phyloP scores from a whole-genome alignment of 2,888 invertebrate genomes.

The Amorpha juglandis region DNA sequence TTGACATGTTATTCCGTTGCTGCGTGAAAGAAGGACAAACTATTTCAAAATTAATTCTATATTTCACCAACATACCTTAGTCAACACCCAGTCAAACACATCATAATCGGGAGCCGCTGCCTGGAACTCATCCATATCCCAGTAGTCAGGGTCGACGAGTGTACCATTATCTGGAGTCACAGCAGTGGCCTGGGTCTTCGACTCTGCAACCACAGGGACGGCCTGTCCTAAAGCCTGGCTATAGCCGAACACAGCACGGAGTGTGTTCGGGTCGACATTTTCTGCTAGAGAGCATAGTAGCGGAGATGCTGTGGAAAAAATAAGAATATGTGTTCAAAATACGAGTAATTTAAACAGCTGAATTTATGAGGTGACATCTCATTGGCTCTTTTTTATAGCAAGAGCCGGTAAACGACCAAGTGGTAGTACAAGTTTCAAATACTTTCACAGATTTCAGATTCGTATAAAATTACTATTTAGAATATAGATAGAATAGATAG shows the following conservation, averaged over 20 bases:
- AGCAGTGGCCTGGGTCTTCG: slow-evolving; percentile 47
- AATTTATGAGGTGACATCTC: too few relatives aligned
- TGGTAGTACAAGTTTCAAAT: too few relatives aligned
- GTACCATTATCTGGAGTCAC: slow-evolving; percentile 53
- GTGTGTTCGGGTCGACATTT: slow-evolving; percentile 47
- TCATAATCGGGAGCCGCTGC: slow-evolving; percentile 75
- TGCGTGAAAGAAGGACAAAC: too few relatives aligned
- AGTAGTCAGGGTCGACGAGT: slow-evolving; percentile 55
- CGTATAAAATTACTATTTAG: too few relatives aligned
- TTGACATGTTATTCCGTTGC: too few relatives aligned
- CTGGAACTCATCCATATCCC: slow-evolving; percentile 56
- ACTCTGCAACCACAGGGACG: slow-evolving; percentile 26
- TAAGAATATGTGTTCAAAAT: not conserved
- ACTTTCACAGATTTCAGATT: too few relatives aligned
- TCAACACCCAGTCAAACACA: slow-evolving; percentile 87
- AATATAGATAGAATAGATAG: too few relatives aligned
- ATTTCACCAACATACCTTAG: slow-evolving; percentile 76
- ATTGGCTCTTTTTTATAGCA: too few relatives aligned
- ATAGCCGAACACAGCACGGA: slow-evolving; percentile 57
- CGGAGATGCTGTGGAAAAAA: slow-evolving; percentile 44
- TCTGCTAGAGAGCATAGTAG: slow-evolving; percentile 42
- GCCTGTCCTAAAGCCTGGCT: slow-evolving; percentile 30
- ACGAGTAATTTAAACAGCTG: not conserved
- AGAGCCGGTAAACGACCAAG: too few relatives aligned
- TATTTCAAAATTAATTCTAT: too few relatives aligned